A percentile compares a stretch with the other conserved stretches of the same genome.
These are phyloP conservation scores for Brachylomia viminalis DNA, from an alignment of 2,888 invertebrate species.

Conservation along the genomic window DNA sequence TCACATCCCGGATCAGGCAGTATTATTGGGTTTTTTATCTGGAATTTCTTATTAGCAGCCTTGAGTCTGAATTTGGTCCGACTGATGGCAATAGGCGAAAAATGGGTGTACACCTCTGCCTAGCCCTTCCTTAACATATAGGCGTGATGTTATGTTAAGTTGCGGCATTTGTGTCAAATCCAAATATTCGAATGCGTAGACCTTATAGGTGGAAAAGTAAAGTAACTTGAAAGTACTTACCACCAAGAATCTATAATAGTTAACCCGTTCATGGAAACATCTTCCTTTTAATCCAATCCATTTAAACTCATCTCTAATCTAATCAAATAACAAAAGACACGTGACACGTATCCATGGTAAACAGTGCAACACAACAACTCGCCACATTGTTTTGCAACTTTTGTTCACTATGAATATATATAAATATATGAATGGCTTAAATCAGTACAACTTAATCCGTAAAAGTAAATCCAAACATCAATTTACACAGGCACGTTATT, in stretches of 20 bases:
- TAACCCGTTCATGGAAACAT: neutral
- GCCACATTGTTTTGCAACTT: neutral
- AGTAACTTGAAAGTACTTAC: neutral
- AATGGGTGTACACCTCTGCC: no score
- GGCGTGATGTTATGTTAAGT: no score
- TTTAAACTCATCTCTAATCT: no score
- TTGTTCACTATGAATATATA: no score
- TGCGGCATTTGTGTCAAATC: neutral
- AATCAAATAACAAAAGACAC: neutral
- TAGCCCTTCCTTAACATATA: no score
- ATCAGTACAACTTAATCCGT: constrained; percentile 20
- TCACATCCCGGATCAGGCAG: no score
- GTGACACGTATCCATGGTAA: neutral
- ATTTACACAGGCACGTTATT: constrained; percentile 66
- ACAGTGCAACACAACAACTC: neutral
- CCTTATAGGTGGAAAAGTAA: neutral
- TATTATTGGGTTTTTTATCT: no score
- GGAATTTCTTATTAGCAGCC: no score
- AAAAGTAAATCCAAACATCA: constrained; percentile 45
- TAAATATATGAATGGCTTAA: no score
- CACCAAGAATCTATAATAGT: neutral
- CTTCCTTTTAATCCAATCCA: neutral
- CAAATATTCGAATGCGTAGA: no score
- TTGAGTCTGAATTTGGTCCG: no score
- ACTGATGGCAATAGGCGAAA: no score